Conservation (phyloP, 2,797 vertebrate species). For the Anolis apletophallus region DNA sequence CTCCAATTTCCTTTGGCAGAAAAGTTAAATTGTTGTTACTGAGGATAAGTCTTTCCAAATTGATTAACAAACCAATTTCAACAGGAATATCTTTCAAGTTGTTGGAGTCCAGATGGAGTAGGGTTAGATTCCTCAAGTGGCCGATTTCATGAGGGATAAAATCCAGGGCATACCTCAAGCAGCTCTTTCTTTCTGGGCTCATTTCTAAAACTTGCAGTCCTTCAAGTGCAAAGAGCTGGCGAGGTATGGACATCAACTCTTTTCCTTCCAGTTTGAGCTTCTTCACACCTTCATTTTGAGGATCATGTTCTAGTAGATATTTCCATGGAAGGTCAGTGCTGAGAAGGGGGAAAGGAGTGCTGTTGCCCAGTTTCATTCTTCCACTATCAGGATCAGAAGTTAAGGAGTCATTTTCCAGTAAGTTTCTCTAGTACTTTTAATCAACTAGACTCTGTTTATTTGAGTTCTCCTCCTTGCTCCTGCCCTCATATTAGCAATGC, state of each 20-base stretch:
- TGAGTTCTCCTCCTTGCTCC: neutral
- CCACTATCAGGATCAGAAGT: rapidly evolving
- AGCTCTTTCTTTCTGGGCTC: conserved; percentile 70
- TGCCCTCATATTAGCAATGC: conserved; percentile 4
- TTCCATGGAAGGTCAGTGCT: conserved; percentile 44
- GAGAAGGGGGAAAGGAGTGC: neutral
- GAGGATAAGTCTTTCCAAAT: conserved; percentile 68
- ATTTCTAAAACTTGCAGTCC: conserved; percentile 71
- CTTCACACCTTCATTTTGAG: conserved; percentile 39
- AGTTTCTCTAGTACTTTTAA: rapidly evolving
- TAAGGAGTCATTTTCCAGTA: rapidly evolving
- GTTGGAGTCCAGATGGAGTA: conserved; percentile 70
- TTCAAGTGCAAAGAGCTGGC: conserved; percentile 57
- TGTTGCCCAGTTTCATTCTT: conserved; percentile 30
- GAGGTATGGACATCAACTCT: conserved; percentile 52
- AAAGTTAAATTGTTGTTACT: conserved; percentile 69
- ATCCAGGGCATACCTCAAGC: conserved; percentile 62
- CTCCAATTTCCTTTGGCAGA: conserved; percentile 53
- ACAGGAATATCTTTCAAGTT: conserved; percentile 66
- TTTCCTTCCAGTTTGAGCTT: conserved; percentile 70
- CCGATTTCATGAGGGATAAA: conserved; percentile 63
- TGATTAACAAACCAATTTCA: conserved; percentile 57
- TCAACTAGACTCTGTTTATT: neutral
- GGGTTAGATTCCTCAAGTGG: conserved; percentile 57
- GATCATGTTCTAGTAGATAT: conserved; percentile 41